Base-by-base conservation (phyloP, 2,113 vertebrate genomes). In the Coracopsis vasa region DNA sequence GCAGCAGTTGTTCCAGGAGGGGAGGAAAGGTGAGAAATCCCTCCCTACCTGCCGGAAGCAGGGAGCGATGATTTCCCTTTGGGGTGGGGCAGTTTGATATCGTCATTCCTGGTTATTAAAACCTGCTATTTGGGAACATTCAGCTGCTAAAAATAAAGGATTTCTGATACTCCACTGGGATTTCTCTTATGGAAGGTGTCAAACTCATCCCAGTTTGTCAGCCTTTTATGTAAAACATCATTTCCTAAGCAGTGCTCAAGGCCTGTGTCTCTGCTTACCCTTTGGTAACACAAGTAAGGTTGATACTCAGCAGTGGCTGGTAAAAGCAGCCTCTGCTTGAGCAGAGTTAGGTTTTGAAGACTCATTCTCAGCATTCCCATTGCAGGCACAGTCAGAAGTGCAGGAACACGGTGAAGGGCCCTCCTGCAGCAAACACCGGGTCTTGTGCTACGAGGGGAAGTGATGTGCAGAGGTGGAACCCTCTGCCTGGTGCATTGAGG, bases 41-140 rank as follows among this genome's bases (percentile, higher is more conserved):
- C 37, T 86, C 45, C 69, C 37, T 20, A 51, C 56, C 61, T 92
- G 79, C 82, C 71, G 48, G 74, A 62, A 86, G 58, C n/a, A 85
- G 20, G 16, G 37, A 86, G 62, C 2, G 9, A 61, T 62, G 23
- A 48, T 73, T 85, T 90, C 72, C 42, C 12, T 50, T 67, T 9
- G 19, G 35, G 92, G 67, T 73, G 79, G 62, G 70, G 74, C 15
- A 27, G 20, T 71, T 77, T 45, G 86, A 20, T 51, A 44, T 39
- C 1, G 0, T 54, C 37, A 41, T 37, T 77, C 1, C 0, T 48
- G 41, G 25, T 51, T 85, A 66, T 51, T 67, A 82, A 90, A 82
- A 95, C 44, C 42, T 64, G 29, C 28, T 92, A 41, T 44, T 85
- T 75, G 35, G 0, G 1, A 71, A 69, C 21, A 21, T 79, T 84